Percentiles rank a stretch among this genome's conserved stretches.
phyloP scores from a whole-genome alignment of 2,888 invertebrate genomes.

The Tetragonisca angustula region DNA sequence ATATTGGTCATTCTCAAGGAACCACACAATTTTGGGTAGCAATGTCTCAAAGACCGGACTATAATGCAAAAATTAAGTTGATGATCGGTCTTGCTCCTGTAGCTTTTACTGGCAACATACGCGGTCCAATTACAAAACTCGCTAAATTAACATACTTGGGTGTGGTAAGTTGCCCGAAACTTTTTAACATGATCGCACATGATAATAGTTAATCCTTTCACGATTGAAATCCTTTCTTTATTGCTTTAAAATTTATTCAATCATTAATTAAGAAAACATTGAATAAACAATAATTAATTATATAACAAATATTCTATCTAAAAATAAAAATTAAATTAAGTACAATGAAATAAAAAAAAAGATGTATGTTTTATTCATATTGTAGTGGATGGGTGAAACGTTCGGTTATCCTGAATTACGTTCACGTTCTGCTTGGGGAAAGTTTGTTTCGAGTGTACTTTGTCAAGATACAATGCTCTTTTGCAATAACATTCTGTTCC shows the following conservation, averaged over 20 bases:
- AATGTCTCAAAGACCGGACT: slow-evolving; percentile 79
- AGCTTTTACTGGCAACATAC: slow-evolving; percentile 80
- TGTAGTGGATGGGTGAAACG: slow-evolving; percentile 80
- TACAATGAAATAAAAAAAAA: background rate
- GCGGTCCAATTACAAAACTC: slow-evolving; percentile 80
- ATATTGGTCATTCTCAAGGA: slow-evolving; percentile 87
- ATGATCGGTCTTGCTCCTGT: slow-evolving; percentile 81
- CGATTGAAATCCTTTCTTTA: no score
- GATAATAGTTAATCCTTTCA: no score
- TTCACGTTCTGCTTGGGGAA: slow-evolving; percentile 79
- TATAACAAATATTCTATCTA: no score
- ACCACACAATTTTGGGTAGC: slow-evolving; percentile 83
- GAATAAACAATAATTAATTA: no score
- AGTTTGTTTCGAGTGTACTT: slow-evolving; percentile 77
- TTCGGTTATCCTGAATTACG: slow-evolving; percentile 81
- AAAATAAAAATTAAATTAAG: background rate
- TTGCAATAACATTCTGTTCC: slow-evolving; percentile 77
- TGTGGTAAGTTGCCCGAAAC: slow-evolving; percentile 75
- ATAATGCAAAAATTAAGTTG: slow-evolving; percentile 79
- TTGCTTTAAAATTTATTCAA: no score
- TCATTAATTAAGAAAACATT: no score
- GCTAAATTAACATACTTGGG: slow-evolving; percentile 80
- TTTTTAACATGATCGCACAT: background rate
- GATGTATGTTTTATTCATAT: slow-evolving; percentile 22
- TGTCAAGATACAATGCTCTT: slow-evolving; percentile 76